Percentiles rank a stretch among this genome's conserved stretches.
These are phyloP conservation scores for Chunga burmeisteri DNA, from an alignment of 2,113 vertebrate genomes.

Conservation along the genomic window DNA sequence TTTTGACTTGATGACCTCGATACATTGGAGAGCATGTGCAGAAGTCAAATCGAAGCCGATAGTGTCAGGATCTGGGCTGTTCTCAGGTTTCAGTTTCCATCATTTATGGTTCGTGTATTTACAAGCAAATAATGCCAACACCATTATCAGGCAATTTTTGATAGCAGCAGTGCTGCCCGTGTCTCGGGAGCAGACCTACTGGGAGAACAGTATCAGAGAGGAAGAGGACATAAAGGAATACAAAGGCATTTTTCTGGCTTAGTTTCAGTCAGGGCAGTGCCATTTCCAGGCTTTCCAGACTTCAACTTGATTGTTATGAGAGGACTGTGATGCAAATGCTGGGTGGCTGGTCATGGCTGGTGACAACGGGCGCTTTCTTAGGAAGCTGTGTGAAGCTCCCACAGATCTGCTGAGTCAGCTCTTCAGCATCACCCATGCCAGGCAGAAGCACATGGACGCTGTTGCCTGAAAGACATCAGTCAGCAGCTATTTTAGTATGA, in stretches of 20 bases:
- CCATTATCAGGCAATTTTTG: not conserved
- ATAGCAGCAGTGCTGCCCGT: not conserved
- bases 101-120: not conserved
- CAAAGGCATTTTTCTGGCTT: not conserved
- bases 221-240: not conserved
- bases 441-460: not conserved
- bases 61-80: not conserved
- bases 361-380: not conserved
- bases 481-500: not conserved
- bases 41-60: rapidly evolving
- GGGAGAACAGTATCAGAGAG: not conserved
- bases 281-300: not conserved
- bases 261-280: not conserved
- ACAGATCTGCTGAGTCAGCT: not conserved
- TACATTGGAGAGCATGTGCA: not conserved
- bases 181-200: not conserved
- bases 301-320: not conserved
- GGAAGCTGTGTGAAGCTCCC: not conserved
- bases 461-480: not conserved
- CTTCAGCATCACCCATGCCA: not conserved
- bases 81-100: not conserved
- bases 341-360: not conserved
- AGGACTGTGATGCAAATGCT: not conserved
- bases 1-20: not conserved
- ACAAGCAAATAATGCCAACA: not conserved